Conservation (phyloP, 64 coral and sea anemone genomes). For the Dendrophyllia cribrosa region DNA sequence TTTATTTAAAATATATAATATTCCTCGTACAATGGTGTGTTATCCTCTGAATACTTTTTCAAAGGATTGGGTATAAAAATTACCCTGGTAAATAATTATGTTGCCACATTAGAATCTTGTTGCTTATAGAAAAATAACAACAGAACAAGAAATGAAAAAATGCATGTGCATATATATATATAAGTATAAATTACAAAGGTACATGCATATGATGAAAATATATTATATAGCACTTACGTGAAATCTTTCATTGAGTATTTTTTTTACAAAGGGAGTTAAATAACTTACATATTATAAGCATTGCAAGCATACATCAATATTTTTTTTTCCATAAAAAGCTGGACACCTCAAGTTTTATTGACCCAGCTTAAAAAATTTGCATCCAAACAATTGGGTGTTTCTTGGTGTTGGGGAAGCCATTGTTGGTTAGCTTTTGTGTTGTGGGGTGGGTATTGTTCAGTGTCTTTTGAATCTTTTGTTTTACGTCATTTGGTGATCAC, state of each 20-base stretch:
- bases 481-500: too few relatives aligned
- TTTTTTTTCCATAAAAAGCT: neutral
- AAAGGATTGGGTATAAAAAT: conserved; percentile 35
- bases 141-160: conserved; percentile 10
- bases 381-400: conserved; percentile 2
- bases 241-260: conserved; percentile 16
- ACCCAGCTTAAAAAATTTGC: conserved; percentile 17
- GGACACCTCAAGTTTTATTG: neutral
- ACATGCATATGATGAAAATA: conserved; percentile 59
- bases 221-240: conserved; percentile 63
- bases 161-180: conserved; percentile 54
- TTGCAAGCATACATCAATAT: conserved; percentile 8
- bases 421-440: too few relatives aligned
- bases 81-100: conserved; percentile 28
- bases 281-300: conserved; percentile 24
- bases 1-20: conserved; percentile 51
- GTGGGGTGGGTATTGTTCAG: too few relatives aligned
- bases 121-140: conserved; percentile 45
- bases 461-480: too few relatives aligned
- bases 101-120: conserved; percentile 2
- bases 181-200: conserved; percentile 66
- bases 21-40: conserved; percentile 24
- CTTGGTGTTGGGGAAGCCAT: too few relatives aligned
- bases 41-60: conserved; percentile 15
- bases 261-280: conserved; percentile 47